A percentile compares a stretch with the other conserved stretches of the same genome.
These are phyloP conservation scores for Eupithecia exiguata DNA, from an alignment of 2,888 invertebrate genomes.

Conservation along the genomic window DNA sequence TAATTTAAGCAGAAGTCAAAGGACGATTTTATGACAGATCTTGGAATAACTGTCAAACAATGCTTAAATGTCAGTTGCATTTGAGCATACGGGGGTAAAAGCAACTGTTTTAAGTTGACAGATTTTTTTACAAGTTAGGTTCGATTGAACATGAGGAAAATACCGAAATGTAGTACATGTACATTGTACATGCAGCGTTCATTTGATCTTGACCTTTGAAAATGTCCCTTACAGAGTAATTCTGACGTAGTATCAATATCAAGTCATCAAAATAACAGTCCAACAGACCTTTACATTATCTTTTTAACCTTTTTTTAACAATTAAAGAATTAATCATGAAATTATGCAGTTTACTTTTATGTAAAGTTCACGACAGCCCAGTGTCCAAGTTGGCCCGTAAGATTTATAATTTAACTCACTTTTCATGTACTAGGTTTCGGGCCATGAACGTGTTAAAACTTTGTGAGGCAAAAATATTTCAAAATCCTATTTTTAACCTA, in stretches of 20 bases:
- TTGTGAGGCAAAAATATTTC: too few species aligned
- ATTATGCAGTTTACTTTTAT: slow-evolving; percentile 8
- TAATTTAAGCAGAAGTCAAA: too few species aligned
- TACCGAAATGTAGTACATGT: too few species aligned
- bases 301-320: slow-evolving; percentile 2
- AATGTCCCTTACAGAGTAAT: background rate
- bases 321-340: slow-evolving; percentile 14
- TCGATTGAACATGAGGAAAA: too few species aligned
- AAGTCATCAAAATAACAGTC: slow-evolving; percentile 11
- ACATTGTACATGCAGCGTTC: too few species aligned
- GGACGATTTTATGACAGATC: too few species aligned
- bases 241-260: slow-evolving; percentile 4
- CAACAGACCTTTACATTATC: slow-evolving; percentile 8
- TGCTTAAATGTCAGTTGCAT: too few species aligned
- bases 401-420: background rate
- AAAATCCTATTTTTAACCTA: too few species aligned
- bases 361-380: slow-evolving; percentile 14
- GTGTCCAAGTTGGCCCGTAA: background rate
- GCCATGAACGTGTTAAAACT: background rate
- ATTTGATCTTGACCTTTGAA: background rate
- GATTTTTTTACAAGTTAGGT: too few species aligned
- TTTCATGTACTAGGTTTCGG: background rate
- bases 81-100: too few species aligned
- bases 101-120: too few species aligned
- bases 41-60: too few species aligned